phyloP scores from a whole-genome alignment of 1,140 invertebrate species.

The Caenorhabditis brenneri region DNA sequence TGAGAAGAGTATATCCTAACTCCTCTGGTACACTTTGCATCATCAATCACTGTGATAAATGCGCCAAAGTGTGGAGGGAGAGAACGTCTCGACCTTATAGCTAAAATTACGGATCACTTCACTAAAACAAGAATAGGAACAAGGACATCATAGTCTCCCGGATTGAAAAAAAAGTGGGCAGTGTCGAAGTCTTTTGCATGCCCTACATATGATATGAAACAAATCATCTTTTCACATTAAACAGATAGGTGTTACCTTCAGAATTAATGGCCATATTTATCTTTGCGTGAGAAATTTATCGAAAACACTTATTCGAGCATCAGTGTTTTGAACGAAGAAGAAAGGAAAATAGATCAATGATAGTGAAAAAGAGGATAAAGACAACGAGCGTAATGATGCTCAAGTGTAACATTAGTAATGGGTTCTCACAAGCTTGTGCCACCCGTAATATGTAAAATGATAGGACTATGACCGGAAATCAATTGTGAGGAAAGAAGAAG shows the following conservation, averaged over 20 bases:
- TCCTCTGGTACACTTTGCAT: not conserved
- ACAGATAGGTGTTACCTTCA: not conserved
- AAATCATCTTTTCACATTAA: not conserved
- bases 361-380: not conserved
- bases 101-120: constrained; percentile 9
- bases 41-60: constrained; percentile 27
- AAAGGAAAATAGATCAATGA: constrained; percentile 31
- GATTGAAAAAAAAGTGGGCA: not conserved
- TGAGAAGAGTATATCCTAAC: not conserved
- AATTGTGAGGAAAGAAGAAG: not conserved
- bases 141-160: constrained; percentile 12
- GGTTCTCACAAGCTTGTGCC: constrained; percentile 32
- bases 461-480: constrained; percentile 36
- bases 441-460: constrained; percentile 42
- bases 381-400: constrained; percentile 22
- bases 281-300: not conserved
- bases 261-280: not conserved
- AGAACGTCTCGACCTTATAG: not conserved
- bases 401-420: constrained; percentile 41
- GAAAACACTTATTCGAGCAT: not conserved
- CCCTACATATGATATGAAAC: not conserved
- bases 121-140: constrained; percentile 38
- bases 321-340: not conserved
- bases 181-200: not conserved
- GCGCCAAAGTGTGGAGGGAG: not conserved